Conservation (phyloP, 2,888 invertebrate species). For the Sepioteuthis lessoniana region DNA sequence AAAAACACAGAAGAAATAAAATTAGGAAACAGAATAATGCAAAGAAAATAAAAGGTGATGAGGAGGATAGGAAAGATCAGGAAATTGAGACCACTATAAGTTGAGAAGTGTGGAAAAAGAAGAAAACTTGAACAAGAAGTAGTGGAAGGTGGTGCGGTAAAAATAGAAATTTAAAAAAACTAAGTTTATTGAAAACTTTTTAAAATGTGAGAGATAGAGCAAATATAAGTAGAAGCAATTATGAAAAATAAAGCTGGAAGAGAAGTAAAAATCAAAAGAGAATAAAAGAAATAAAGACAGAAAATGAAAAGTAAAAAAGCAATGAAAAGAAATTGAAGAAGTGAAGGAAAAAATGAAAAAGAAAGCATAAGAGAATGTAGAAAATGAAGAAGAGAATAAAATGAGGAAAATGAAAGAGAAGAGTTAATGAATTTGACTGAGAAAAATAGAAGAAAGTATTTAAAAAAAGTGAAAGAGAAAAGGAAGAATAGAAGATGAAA, state of each 20-base stretch:
- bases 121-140: too few species aligned
- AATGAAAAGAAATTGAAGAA: background rate
- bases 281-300: background rate
- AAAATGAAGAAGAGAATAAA: too few species aligned
- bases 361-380: background rate
- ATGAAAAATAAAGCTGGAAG: background rate
- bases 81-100: too few species aligned
- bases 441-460: too few species aligned
- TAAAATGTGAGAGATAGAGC: too few species aligned
- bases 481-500: background rate
- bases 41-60: background rate
- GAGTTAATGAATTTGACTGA: too few species aligned
- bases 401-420: too few species aligned
- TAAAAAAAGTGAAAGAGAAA: background rate
- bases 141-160: too few species aligned
- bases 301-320: background rate
- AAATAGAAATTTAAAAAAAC: too few species aligned
- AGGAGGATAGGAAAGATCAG: background rate
- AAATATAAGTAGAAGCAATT: background rate
- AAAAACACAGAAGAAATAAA: background rate
- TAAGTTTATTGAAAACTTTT: too few species aligned
- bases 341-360: background rate
- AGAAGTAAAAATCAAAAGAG: background rate
- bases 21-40: background rate
- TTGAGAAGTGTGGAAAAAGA: too few species aligned